Percentiles rank a stretch among this genome's conserved stretches.
Conservation (phyloP, 2,888 invertebrate genomes). For the Andrena hattorfiana region DNA sequence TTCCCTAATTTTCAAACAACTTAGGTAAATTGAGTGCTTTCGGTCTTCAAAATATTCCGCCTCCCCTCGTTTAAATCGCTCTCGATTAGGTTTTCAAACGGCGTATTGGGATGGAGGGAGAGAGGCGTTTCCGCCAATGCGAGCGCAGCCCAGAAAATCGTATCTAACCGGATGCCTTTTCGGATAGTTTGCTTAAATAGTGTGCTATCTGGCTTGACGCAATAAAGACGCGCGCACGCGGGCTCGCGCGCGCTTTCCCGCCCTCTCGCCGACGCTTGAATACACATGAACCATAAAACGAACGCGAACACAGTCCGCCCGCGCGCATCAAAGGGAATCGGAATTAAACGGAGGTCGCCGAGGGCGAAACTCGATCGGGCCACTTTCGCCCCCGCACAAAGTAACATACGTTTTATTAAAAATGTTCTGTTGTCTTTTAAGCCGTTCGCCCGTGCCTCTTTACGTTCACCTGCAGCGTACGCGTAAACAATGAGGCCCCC, state of each 20-base stretch:
- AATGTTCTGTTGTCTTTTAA: constrained; percentile 63
- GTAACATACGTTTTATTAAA: constrained; percentile 69
- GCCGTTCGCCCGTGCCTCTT: not conserved
- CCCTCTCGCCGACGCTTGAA: constrained; percentile 50
- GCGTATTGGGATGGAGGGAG: not conserved
- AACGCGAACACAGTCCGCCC: constrained; percentile 45
- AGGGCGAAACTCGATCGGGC: constrained; percentile 61
- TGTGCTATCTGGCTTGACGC: constrained; percentile 36
- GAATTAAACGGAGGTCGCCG: constrained; percentile 67
- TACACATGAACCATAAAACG: constrained; percentile 71
- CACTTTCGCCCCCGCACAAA: constrained; percentile 52
- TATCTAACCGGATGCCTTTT: constrained; percentile 36
- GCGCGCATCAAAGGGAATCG: constrained; percentile 64
- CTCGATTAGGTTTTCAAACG: constrained; percentile 33
- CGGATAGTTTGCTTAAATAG: constrained; percentile 50
- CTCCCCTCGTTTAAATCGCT: constrained; percentile 22
- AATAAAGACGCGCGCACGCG: constrained; percentile 51
- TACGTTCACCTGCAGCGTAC: constrained; percentile 29
- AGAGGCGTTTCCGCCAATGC: not conserved
- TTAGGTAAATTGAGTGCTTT: constrained; percentile 34
- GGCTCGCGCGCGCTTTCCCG: not conserved
- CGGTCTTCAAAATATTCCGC: constrained; percentile 35
- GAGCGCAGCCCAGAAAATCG: constrained; percentile 39
- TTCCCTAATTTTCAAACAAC: constrained; percentile 35
- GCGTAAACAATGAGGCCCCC: constrained; percentile 3